Conservation (phyloP, 2,888 invertebrate genomes). For the Plebejus anna region DNA sequence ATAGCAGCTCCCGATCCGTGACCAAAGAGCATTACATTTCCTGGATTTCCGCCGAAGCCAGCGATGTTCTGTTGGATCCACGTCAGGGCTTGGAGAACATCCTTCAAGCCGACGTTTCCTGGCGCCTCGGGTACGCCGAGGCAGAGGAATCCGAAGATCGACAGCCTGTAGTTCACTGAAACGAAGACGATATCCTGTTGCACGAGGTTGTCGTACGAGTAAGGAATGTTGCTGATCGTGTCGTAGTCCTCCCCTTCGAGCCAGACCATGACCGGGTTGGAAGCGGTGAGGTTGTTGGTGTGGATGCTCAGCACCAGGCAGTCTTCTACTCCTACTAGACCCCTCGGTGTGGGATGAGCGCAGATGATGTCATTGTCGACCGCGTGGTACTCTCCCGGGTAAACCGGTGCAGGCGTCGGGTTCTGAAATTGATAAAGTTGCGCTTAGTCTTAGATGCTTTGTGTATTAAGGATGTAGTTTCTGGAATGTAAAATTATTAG, state of each 20-base stretch:
- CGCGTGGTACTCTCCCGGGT: conserved; percentile 49
- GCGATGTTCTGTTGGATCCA: conserved; percentile 87
- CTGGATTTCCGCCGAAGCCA: conserved; percentile 87
- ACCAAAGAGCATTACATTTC: conserved; percentile 88
- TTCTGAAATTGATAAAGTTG: conserved; percentile 42
- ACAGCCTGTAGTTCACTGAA: conserved; percentile 84
- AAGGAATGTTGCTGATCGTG: conserved; percentile 43
- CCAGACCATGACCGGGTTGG: conserved; percentile 65
- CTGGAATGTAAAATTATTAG: too few relatives aligned
- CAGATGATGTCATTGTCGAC: conserved; percentile 50
- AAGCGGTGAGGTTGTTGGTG: conserved; percentile 51
- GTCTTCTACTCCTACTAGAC: conserved; percentile 62
- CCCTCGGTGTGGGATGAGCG: conserved; percentile 57
- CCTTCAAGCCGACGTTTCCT: conserved; percentile 92
- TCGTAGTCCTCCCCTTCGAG: conserved; percentile 61
- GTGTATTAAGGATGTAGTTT: neutral
- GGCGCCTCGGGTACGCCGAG: conserved; percentile 80
- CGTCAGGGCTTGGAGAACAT: conserved; percentile 87
- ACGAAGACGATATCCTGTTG: conserved; percentile 82
- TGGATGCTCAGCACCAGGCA: conserved; percentile 61
- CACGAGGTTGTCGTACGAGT: conserved; percentile 80
- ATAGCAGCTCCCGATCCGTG: conserved; percentile 87
- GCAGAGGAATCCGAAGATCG: conserved; percentile 86
- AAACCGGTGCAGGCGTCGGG: conserved; percentile 44
- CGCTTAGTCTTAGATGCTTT: neutral